phyloP scores from a whole-genome alignment of 2,888 invertebrate genomes.

The Mechanitis messenoides region DNA sequence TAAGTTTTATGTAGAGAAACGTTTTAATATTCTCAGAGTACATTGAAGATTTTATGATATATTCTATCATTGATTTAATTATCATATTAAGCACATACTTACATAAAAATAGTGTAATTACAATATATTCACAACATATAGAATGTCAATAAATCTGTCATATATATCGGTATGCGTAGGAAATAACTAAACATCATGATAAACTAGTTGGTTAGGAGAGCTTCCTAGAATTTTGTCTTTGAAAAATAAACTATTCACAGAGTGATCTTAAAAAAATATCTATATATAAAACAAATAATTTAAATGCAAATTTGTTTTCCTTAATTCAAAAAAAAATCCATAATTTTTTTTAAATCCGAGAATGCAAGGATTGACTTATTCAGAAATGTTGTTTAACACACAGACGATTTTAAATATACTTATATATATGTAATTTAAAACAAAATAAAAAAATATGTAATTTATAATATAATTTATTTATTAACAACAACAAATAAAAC shows the following conservation, averaged over 20 bases:
- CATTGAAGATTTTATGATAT: too few species aligned
- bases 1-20: too few species aligned
- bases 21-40: too few species aligned
- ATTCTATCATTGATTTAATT: too few species aligned
- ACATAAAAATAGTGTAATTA: constrained; percentile 14
- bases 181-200: constrained; percentile 18
- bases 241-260: constrained; percentile 12
- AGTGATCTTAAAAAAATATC: not conserved
- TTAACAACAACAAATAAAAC: constrained; percentile 19
- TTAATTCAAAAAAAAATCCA: too few species aligned
- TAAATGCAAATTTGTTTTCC: not conserved
- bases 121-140: constrained; percentile 18
- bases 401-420: not conserved
- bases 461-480: constrained; percentile 14
- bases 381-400: too few species aligned
- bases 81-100: not conserved
- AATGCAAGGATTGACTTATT: too few species aligned
- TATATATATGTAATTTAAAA: not conserved
- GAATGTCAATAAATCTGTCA: constrained; percentile 11
- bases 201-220: constrained; percentile 12
- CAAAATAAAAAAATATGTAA: not conserved
- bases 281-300: not conserved
- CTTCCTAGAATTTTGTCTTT: constrained; percentile 15
- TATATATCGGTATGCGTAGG: constrained; percentile 10
- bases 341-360: too few species aligned